Conservation (phyloP, 2,113 vertebrate genomes). For the Danio rerio region GRCz12tu NC_133184.1:35363001-35363500, state of each 20-base stretch:
- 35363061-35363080: too few species aligned
- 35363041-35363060: too few species aligned
- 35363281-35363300: constrained; percentile 91
- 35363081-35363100: too few species aligned
- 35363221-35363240: constrained; percentile 86
- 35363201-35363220: background rate
- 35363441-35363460: background rate
- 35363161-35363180: too few species aligned
- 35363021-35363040: too few species aligned
- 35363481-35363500: background rate
- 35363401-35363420: background rate
- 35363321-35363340: constrained; percentile 91
- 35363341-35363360: constrained; percentile 87
- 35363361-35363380: constrained; percentile 90
- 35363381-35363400: constrained; percentile 82
- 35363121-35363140: too few species aligned
- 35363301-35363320: constrained; percentile 93
- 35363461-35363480: constrained; percentile 12
- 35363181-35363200: background rate
- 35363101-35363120: too few species aligned
- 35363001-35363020: too few species aligned
- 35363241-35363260: constrained; percentile 97
- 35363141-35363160: too few species aligned
- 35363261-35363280: constrained; percentile 96
- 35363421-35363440: background rate